Conservation (phyloP, 2,888 invertebrate species). For the Lithophane ornitopus region DNA sequence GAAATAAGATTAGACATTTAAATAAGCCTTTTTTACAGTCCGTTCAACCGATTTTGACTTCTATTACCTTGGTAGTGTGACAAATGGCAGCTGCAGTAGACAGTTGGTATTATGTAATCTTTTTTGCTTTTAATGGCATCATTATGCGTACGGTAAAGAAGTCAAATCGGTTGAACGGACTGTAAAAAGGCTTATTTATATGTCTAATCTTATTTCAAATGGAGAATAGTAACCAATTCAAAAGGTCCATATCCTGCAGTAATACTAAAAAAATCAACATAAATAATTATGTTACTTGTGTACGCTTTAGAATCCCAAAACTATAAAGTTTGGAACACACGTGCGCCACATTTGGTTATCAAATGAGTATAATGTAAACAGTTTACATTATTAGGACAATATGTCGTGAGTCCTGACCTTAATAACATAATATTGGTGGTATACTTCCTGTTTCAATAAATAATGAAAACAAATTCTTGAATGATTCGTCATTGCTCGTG, state of each 20-base stretch:
- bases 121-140: no score
- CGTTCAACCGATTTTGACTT: no score
- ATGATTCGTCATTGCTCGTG: not conserved
- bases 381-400: conserved; percentile 56
- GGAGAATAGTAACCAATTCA: not conserved
- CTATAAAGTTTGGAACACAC: conserved; percentile 50
- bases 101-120: no score
- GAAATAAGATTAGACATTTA: no score
- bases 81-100: no score
- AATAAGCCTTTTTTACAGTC: no score
- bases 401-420: conserved; percentile 51
- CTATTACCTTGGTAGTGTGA: no score
- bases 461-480: conserved; percentile 2
- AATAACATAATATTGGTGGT: conserved; percentile 35
- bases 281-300: conserved; percentile 17
- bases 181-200: no score
- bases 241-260: not conserved
- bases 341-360: conserved; percentile 60
- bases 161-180: no score
- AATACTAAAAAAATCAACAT: conserved; percentile 30
- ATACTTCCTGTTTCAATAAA: conserved; percentile 42
- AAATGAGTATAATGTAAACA: conserved; percentile 50
- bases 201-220: no score
- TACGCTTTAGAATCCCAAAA: conserved; percentile 2
- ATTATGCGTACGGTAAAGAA: no score